These are phyloP conservation scores for Agonopterix arenella DNA, from an alignment of 2,888 invertebrate species.

Conservation along the genomic window DNA sequence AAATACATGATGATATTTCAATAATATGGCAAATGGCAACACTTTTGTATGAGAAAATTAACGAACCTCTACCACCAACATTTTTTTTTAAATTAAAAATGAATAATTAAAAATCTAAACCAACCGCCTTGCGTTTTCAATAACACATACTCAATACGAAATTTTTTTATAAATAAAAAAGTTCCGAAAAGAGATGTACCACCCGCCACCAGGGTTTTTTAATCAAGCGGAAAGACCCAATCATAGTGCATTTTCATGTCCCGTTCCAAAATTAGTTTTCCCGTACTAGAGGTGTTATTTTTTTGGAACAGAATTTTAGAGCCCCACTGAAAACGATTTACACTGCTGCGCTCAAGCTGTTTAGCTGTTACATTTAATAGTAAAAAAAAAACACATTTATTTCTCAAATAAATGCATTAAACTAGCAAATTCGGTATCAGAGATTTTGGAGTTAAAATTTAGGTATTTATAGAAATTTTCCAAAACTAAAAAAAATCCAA, in stretches of 20 bases:
- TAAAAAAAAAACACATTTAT: slow-evolving; percentile 10
- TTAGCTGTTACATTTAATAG: slow-evolving; percentile 60
- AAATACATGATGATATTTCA: neutral
- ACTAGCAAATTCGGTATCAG: neutral
- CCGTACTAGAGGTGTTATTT: slow-evolving; percentile 30
- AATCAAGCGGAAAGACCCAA: slow-evolving; percentile 52
- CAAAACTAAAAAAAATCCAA: neutral
- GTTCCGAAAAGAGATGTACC: slow-evolving; percentile 9
- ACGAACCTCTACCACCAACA: too few relatives aligned
- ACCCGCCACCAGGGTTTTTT: slow-evolving; percentile 66
- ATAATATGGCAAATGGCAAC: too few relatives aligned
- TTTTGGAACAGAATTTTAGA: slow-evolving; percentile 16
- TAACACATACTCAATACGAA: neutral
- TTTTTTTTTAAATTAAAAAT: too few relatives aligned
- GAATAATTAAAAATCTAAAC: too few relatives aligned
- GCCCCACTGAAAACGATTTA: slow-evolving; percentile 69
- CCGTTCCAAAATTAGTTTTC: slow-evolving; percentile 12
- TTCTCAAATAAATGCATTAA: neutral
- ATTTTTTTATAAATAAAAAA: neutral
- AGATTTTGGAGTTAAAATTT: neutral
- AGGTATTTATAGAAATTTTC: neutral
- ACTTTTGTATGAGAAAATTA: too few relatives aligned
- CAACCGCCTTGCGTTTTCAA: slow-evolving; percentile 18
- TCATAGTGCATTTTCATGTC: slow-evolving; percentile 40
- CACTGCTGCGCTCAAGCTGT: slow-evolving; percentile 72